Evolutionary conservation across 1,140 invertebrate genomes (phyloP), one percentile per base, ranked within the genome.

Genomic region (Drosophila parabipectinata): DNA sequence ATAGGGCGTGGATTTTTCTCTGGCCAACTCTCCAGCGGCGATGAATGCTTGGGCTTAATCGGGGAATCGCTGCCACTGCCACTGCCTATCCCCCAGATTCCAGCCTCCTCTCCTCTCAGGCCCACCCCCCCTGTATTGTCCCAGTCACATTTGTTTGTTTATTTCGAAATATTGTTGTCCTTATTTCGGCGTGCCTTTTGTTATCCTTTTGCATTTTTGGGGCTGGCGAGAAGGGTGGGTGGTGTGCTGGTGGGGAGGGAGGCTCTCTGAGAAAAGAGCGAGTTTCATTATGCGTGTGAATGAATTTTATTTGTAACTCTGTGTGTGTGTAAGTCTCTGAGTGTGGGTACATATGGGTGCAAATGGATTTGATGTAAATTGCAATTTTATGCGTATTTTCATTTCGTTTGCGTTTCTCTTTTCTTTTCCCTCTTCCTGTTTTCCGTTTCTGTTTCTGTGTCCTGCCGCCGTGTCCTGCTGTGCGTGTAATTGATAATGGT

Each of bases 331-430:
- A 57, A 21, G 21, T 21, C 21, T 32, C 9, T 14, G 26, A 18
- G 45, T 54, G 62, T 73, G 48, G 68, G 64, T 78, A 60, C 74
- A 81, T 85, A 75, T 85, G 81, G 82, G 82, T 82, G 82, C 82
- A 85, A 85, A 87, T 85, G 82, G 72, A 87, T 85, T 81, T 87
- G 82, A 85, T 87, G 83, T 88, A 88, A 87, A 87, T 87, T 88
- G 83, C 82, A 87, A 87, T 87, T 87, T 87, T 81, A 88, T 87
- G 83, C 83, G 83, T 87, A 87, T 87, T 87, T 87, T 82, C 79
- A 76, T 87, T 83, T 59, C 62, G 80, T 76, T 69, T 83, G 59
- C 62, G 51, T 39, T 73, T 32, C 44, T 45, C 41, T 14, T 14
- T 21, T 5, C n/a, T 30, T 41, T 12, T 14, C 39, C 39, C 9